phyloP scores from a whole-genome alignment of 2,797 vertebrate species.

The Monodelphis domestica region DNA sequence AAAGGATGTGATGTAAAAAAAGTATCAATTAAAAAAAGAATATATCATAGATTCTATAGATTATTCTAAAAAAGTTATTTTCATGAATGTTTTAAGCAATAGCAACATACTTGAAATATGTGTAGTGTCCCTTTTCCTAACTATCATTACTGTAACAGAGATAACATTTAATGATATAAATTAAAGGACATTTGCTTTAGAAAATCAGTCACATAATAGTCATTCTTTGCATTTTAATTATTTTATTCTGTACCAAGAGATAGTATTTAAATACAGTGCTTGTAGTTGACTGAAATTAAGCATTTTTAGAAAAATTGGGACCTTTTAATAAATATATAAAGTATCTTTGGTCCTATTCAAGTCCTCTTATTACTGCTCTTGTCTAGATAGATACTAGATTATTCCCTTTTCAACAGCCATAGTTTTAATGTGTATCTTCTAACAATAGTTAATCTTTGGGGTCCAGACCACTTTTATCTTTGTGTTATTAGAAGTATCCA shows the following conservation, averaged over 20 bases:
- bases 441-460: constrained; percentile 70
- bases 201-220: constrained; percentile 27
- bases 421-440: constrained; percentile 66
- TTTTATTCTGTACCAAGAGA: constrained; percentile 31
- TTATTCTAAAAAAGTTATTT: constrained; percentile 39
- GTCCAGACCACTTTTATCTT: constrained; percentile 74
- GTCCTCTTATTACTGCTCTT: constrained; percentile 54
- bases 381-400: constrained; percentile 58
- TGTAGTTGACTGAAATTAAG: constrained; percentile 51
- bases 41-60: constrained; percentile 11
- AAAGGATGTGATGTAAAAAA: neutral
- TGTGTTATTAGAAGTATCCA: constrained; percentile 73
- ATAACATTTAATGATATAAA: constrained; percentile 47
- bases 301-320: constrained; percentile 43
- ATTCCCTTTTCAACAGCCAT: constrained; percentile 63
- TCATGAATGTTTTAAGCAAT: constrained; percentile 36
- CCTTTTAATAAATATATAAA: constrained; percentile 58
- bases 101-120: constrained; percentile 15
- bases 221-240: neutral
- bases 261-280: constrained; percentile 44
- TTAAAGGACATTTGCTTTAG: constrained; percentile 44
- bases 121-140: neutral
- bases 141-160: neutral
- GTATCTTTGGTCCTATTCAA: constrained; percentile 54
- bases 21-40: neutral